Percentiles rank a stretch among this genome's conserved stretches.
Evolutionary conservation across 2,113 vertebrate genomes (phyloP).

Genomic region (Phycodurus eques): DNA sequence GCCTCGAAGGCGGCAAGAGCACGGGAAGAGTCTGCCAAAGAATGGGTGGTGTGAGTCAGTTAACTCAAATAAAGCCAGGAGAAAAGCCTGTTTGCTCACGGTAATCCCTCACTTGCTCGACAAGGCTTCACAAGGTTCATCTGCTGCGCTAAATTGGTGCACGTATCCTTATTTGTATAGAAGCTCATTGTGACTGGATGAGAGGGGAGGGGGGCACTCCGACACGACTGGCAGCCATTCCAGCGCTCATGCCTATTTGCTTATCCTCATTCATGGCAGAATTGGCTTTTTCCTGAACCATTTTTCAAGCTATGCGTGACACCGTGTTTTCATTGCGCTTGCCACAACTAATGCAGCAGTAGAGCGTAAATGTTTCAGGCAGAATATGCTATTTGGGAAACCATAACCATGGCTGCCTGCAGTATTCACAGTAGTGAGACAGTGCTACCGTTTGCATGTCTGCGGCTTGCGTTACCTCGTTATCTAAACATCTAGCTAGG

Average conservation of each 20-base stretch:
- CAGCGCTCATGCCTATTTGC: constrained; percentile 72
- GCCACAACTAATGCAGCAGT: constrained; percentile 63
- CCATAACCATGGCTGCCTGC: constrained; percentile 37
- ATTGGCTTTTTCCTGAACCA: constrained; percentile 66
- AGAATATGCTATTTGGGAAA: constrained; percentile 32
- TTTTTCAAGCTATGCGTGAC: constrained; percentile 64
- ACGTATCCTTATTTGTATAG: constrained; percentile 71
- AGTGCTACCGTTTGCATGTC: constrained; percentile 59
- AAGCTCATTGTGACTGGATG: constrained; percentile 64
- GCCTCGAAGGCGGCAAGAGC: constrained; percentile 51
- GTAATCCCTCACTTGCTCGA: constrained; percentile 71
- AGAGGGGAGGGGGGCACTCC: constrained; percentile 42
- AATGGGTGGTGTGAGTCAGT: constrained; percentile 68
- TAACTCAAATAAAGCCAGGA: constrained; percentile 71
- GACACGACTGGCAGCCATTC: constrained; percentile 67
- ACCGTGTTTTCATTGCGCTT: constrained; percentile 61
- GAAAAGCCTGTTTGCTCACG: constrained; percentile 71
- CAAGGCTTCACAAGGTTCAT: constrained; percentile 69
- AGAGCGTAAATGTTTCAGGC: constrained; percentile 44
- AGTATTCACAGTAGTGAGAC: constrained; percentile 51
- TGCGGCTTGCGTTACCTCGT: constrained; percentile 35
- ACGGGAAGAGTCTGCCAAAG: constrained; percentile 48
- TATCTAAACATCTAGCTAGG: constrained; percentile 31
- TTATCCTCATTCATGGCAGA: constrained; percentile 71
- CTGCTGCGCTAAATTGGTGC: constrained; percentile 69